phyloP scores from a whole-genome alignment of 2,113 vertebrate genomes.

The Hypanus sabinus region DNA sequence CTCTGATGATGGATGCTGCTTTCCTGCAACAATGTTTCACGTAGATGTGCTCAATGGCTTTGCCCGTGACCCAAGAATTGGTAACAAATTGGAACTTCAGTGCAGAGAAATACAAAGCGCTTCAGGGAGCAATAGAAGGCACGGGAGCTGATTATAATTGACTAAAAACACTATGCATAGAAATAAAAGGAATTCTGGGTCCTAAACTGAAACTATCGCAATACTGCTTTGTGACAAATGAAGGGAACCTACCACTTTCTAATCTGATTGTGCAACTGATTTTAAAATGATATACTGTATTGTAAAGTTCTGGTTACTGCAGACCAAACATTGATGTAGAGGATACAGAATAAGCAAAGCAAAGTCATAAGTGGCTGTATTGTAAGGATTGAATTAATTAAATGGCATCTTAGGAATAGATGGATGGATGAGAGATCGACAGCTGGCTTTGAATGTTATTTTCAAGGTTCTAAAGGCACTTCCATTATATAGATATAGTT shows the following conservation, averaged over 20 bases:
- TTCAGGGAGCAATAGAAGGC: background rate
- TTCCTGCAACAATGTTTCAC: too few relatives aligned
- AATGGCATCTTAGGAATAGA: too few relatives aligned
- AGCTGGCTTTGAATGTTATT: background rate
- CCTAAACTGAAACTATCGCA: background rate
- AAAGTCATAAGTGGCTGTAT: too few relatives aligned
- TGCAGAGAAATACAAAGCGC: background rate
- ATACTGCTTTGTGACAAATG: background rate
- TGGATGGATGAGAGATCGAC: background rate
- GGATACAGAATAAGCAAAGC: too few relatives aligned
- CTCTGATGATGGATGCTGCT: too few relatives aligned
- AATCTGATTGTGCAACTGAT: too few relatives aligned
- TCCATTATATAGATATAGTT: background rate
- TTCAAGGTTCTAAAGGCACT: background rate
- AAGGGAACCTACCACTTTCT: background rate
- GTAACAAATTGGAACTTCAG: background rate
- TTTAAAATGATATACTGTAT: too few relatives aligned
- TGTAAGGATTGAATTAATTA: too few relatives aligned
- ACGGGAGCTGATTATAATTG: background rate
- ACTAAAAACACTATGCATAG: background rate
- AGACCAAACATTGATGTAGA: too few relatives aligned
- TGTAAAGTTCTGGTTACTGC: too few relatives aligned
- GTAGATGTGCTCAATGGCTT: too few relatives aligned
- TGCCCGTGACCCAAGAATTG: background rate
- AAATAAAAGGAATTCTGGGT: background rate